A percentile compares a stretch with the other conserved stretches of the same genome.
phyloP scores from a whole-genome alignment of 2,888 invertebrate species.

The Charanyca ferruginea region DNA sequence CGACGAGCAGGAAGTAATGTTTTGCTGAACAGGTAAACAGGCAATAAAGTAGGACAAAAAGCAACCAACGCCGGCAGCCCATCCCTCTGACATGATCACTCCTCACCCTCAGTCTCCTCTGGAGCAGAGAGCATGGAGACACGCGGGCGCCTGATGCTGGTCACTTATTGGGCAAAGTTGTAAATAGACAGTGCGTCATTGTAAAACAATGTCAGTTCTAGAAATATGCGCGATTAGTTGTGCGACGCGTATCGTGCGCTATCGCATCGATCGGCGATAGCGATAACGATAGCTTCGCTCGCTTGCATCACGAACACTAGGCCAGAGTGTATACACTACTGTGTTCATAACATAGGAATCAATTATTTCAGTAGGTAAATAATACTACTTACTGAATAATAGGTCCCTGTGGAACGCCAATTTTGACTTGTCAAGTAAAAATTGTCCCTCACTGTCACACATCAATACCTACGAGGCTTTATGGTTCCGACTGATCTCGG shows the following conservation, averaged over 20 bases:
- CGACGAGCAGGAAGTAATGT: not conserved
- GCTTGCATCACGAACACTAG: conserved; percentile 28
- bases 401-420: not conserved
- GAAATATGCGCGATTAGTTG: conserved; percentile 37
- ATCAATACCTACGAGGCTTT: too few relatives aligned
- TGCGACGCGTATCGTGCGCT: conserved; percentile 15
- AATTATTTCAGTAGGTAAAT: conserved; percentile 7
- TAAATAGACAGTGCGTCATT: conserved; percentile 35
- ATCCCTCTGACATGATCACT: too few relatives aligned
- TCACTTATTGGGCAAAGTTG: not conserved
- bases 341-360: not conserved
- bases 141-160: not conserved
- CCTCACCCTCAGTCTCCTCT: not conserved
- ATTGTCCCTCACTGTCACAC: not conserved
- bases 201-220: conserved; percentile 36
- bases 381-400: too few relatives aligned
- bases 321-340: not conserved
- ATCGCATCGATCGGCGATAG: conserved; percentile 45
- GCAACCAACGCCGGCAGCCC: too few relatives aligned
- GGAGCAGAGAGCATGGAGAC: not conserved
- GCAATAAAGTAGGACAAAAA: too few relatives aligned
- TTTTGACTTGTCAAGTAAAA: not conserved
- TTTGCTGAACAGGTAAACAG: too few relatives aligned
- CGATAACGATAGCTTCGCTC: conserved; percentile 21
- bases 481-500: too few relatives aligned